These are phyloP conservation scores for Phylloscopus trochilus DNA, from an alignment of 2,113 vertebrate species.

Conservation along the genomic window DNA sequence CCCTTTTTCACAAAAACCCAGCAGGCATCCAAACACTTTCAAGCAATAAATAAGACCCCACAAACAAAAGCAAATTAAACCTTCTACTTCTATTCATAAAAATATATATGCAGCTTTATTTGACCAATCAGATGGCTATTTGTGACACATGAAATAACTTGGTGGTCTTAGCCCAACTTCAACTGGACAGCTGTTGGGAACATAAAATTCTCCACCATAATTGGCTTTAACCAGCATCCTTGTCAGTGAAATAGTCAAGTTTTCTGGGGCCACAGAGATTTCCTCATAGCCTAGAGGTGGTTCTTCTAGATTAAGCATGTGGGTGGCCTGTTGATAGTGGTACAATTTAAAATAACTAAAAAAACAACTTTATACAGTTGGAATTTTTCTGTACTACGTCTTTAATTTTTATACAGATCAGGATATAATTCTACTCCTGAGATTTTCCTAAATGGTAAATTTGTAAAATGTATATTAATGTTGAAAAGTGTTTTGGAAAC, in stretches of 20 bases:
- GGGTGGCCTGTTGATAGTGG: slow-evolving; percentile 48
- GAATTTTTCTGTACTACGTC: background rate
- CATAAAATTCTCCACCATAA: slow-evolving; percentile 26
- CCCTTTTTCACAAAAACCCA: slow-evolving; percentile 10
- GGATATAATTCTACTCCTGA: background rate
- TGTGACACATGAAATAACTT: slow-evolving; percentile 30
- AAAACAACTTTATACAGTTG: background rate
- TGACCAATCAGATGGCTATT: background rate
- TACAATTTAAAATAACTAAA: background rate
- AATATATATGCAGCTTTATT: slow-evolving; percentile 6
- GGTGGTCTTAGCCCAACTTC: slow-evolving; percentile 48
- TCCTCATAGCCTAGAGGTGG: slow-evolving; percentile 52
- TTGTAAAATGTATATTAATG: background rate
- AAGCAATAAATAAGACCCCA: slow-evolving; percentile 58
- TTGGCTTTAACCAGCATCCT: slow-evolving; percentile 28
- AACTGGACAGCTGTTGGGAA: slow-evolving; percentile 47
- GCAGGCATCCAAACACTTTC: slow-evolving; percentile 55
- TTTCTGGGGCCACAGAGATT: slow-evolving; percentile 26
- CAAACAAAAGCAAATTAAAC: slow-evolving; percentile 63
- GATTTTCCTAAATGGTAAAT: background rate
- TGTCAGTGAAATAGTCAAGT: slow-evolving; percentile 13
- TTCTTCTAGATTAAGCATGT: slow-evolving; percentile 26
- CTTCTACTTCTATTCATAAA: slow-evolving; percentile 55
- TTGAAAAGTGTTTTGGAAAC: background rate
- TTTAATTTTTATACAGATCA: background rate